These are phyloP conservation scores for Atherinosoma microstoma DNA, from an alignment of 2,797 vertebrate species.

Conservation along the genomic window DNA sequence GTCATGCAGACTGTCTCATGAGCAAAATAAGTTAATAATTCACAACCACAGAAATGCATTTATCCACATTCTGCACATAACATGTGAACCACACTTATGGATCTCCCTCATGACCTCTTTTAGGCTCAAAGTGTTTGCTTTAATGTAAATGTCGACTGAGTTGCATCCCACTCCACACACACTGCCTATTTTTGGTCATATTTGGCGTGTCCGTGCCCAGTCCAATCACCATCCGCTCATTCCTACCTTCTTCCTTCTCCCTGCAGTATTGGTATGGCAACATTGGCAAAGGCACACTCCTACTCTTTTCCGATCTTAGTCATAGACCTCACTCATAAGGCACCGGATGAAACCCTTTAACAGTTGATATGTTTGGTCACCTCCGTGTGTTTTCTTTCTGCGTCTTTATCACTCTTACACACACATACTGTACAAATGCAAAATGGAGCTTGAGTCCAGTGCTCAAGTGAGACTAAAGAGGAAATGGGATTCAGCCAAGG, in stretches of 20 bases:
- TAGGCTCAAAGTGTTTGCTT: conserved; percentile 42
- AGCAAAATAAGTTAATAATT: conserved; percentile 47
- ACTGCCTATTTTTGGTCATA: conserved; percentile 65
- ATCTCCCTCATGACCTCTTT: conserved; percentile 29
- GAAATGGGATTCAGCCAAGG: conserved; percentile 24
- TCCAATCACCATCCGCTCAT: conserved; percentile 57
- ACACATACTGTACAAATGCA: conserved; percentile 50
- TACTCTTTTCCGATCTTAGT: conserved; percentile 84
- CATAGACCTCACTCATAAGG: conserved; percentile 79
- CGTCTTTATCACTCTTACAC: conserved; percentile 64
- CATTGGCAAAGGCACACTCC: conserved; percentile 79
- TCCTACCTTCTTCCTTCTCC: conserved; percentile 56
- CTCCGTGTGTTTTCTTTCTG: conserved; percentile 66
- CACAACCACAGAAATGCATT: conserved; percentile 31
- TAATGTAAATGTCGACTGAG: conserved; percentile 64
- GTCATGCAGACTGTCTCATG: conserved; percentile 16
- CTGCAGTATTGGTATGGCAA: conserved; percentile 78
- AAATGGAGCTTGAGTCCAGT: conserved; percentile 45
- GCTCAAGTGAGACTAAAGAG: conserved; percentile 24
- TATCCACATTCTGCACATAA: conserved; percentile 29
- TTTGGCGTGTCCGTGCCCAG: conserved; percentile 43
- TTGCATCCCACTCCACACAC: conserved; percentile 51
- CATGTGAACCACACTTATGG: conserved; percentile 26
- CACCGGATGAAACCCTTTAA: conserved; percentile 73
- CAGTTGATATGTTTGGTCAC: conserved; percentile 72